Conservation (phyloP, 92 coral and sea anemone species). For the Phenganax stokvisi region DNA sequence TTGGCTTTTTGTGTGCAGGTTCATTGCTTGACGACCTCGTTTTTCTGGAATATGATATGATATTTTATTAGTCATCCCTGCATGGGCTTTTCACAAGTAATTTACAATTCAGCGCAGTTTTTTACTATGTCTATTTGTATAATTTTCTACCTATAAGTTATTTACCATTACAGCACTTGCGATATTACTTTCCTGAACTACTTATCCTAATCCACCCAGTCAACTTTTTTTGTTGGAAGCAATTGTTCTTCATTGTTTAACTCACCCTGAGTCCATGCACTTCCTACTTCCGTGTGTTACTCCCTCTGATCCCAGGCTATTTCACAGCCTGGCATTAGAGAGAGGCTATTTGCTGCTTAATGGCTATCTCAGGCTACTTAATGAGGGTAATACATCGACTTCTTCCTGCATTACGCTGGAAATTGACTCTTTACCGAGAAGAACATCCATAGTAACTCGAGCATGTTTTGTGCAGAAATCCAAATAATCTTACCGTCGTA, state of each 20-base stretch:
- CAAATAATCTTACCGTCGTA: neutral
- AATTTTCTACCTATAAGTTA: too few relatives aligned
- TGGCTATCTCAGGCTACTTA: neutral
- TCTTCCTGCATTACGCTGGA: too few relatives aligned
- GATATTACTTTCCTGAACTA: too few relatives aligned
- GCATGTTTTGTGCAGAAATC: neutral
- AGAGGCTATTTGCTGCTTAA: too few relatives aligned
- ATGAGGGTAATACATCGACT: neutral
- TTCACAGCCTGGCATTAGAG: too few relatives aligned
- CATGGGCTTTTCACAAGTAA: neutral
- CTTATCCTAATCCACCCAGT: too few relatives aligned
- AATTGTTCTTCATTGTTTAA: too few relatives aligned
- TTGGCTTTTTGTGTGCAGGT: slow-evolving; percentile 33
- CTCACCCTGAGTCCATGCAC: too few relatives aligned
- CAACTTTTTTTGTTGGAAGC: too few relatives aligned
- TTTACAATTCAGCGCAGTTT: neutral
- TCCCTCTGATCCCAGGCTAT: too few relatives aligned
- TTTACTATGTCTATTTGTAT: neutral
- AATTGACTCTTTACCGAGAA: neutral
- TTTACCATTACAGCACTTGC: too few relatives aligned
- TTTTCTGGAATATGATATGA: neutral
- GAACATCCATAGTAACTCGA: neutral
- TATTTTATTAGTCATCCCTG: neutral
- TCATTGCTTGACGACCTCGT: slow-evolving; percentile 35
- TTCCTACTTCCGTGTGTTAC: too few relatives aligned